Base-by-base conservation (phyloP, 2,797 vertebrate species). In the Dendrocincla tyrannina region DNA sequence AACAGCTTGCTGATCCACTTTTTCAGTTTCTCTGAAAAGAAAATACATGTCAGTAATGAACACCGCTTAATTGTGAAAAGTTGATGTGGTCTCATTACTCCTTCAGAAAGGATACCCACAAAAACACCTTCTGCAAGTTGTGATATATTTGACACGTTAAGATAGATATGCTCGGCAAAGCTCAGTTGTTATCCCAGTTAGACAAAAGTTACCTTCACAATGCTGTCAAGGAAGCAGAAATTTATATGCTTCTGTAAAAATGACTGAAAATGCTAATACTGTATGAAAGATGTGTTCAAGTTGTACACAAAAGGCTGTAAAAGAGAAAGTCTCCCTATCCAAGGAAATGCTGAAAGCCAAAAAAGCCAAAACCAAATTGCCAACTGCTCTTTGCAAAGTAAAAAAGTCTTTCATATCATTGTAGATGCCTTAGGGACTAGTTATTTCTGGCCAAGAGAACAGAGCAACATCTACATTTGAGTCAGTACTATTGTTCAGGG, bases 1-100 rank as follows among this genome's bases (percentile, higher is more conserved):
- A 56, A 98, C 98, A 7, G 98, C 98, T 88, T 98, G 98, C 79
- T 98, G 98, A 70, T 98, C 98, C 33, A 84, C 85, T 93, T 99
- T 99, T 75, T 98, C 98, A 74, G 95, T 83, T 92, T 98, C 98
- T 98, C 98, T 99, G 98, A 44, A 98, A 97, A 35, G n/a, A 97
- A 87, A 97, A 86, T 11, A 19, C 1, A 3, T 5, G 27, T 62
- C 83, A 89, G 50, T 70, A 75, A 89, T 8, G 19, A 74, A 68
- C 58, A 33, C 27, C 7, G 49, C 27, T 82, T 82, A 77, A 75
- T 1, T 68, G 47, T 33, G n/a, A 69, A 60, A 91, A 94, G 32
- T 15, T 52, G 55, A 41, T 41, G 33, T 10, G 20, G 18, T 41
- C 58, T 74, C 55, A 6, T 15, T 72, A 80, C 63, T 76, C 47